Evolutionary conservation across 2,888 invertebrate species (phyloP).

Genomic region (Rosalia funebris): DNA sequence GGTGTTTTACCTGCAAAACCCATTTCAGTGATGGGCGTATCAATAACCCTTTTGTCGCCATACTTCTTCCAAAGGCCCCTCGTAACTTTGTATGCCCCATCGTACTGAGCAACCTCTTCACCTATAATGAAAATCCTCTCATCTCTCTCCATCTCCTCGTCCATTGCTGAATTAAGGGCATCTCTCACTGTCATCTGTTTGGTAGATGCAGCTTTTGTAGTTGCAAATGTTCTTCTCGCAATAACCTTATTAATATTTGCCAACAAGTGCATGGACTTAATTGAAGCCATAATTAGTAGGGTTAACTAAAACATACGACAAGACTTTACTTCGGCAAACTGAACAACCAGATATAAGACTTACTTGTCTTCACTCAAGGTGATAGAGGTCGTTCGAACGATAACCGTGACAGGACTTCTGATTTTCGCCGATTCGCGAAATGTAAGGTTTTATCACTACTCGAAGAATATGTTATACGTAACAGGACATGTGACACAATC

Average conservation of each 20-base stretch:
- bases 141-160: constrained; percentile 96
- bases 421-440: neutral
- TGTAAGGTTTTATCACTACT: constrained; percentile 9
- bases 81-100: constrained; percentile 96
- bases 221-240: constrained; percentile 67
- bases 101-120: constrained; percentile 98
- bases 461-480: constrained; percentile 12
- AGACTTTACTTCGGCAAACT: constrained; percentile 25
- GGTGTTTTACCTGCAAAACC: constrained; percentile 96
- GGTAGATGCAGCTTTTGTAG: constrained; percentile 62
- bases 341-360: constrained; percentile 31
- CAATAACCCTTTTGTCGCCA: constrained; percentile 95
- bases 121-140: constrained; percentile 86
- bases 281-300: constrained; percentile 48
- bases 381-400: constrained; percentile 51
- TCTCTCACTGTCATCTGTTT: constrained; percentile 93
- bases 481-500: constrained; percentile 15
- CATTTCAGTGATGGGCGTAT: constrained; percentile 98
- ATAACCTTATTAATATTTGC: constrained; percentile 55
- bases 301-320: constrained; percentile 26
- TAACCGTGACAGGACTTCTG: constrained; percentile 16
- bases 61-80: constrained; percentile 98
- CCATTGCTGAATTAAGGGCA: constrained; percentile 94
- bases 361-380: constrained; percentile 47
- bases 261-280: constrained; percentile 51